Evolutionary conservation across 1,140 invertebrate genomes (phyloP).

Genomic region (Pomacea maculata): DNA sequence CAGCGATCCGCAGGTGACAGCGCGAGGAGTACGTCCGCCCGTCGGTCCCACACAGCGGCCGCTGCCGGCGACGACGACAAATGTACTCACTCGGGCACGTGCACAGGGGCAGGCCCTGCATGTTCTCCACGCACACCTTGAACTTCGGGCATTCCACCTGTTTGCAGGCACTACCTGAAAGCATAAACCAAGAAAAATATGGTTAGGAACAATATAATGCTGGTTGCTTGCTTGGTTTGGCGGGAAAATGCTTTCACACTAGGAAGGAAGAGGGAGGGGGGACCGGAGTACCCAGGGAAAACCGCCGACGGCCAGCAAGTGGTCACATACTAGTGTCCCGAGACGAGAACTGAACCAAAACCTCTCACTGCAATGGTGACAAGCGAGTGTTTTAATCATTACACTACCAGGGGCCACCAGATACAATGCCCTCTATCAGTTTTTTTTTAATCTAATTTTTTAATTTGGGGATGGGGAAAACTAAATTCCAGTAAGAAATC

Average conservation of each 20-base stretch:
- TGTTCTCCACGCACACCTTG: slow-evolving; percentile 52
- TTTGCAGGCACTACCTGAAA: slow-evolving; percentile 43
- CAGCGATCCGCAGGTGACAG: slow-evolving; percentile 42
- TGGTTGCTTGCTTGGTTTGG: not conserved
- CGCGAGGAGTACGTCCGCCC: slow-evolving; percentile 44
- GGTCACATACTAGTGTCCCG: too few species aligned
- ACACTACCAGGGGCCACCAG: too few species aligned
- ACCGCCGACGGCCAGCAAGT: too few species aligned
- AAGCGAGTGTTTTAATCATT: too few species aligned
- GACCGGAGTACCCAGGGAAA: slow-evolving; percentile 1
- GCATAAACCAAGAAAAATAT: slow-evolving; percentile 8
- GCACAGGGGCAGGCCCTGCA: slow-evolving; percentile 53
- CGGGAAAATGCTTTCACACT: not conserved
- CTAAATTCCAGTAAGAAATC: too few species aligned
- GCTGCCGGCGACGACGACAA: slow-evolving; percentile 31
- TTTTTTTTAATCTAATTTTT: too few species aligned
- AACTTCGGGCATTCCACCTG: slow-evolving; percentile 47
- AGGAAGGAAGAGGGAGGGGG: not conserved
- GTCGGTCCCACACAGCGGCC: slow-evolving; percentile 48
- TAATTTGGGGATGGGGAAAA: too few species aligned
- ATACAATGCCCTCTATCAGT: too few species aligned
- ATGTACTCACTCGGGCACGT: slow-evolving; percentile 45
- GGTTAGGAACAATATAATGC: not conserved
- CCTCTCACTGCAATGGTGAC: too few species aligned
- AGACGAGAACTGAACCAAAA: too few species aligned